A percentile compares a stretch with the other conserved stretches of the same genome.
These are phyloP conservation scores for Cremastinae sp. DNA, from an alignment of 2,888 invertebrate species.

Conservation along the genomic window DNA sequence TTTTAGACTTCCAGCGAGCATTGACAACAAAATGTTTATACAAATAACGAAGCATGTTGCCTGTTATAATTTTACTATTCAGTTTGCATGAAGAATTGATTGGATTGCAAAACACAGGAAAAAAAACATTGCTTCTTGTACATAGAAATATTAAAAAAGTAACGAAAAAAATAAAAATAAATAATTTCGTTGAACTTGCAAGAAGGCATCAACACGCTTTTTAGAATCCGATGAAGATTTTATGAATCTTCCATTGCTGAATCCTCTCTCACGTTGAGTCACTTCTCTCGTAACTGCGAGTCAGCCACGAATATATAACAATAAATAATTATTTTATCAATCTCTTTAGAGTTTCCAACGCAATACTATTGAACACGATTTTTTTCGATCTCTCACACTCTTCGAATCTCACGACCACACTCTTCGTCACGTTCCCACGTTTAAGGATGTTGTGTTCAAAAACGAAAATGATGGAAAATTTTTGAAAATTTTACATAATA, in stretches of 20 bases:
- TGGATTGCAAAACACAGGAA: conserved; percentile 11
- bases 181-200: conserved; percentile 9
- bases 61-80: conserved; percentile 3
- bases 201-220: not conserved
- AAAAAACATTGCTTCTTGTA: not conserved
- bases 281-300: conserved; percentile 3
- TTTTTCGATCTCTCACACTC: conserved; percentile 36
- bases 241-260: conserved; percentile 26
- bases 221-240: conserved; percentile 31
- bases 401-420: not conserved
- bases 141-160: not conserved
- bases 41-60: conserved; percentile 18
- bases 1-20: not conserved
- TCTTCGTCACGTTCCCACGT: not conserved
- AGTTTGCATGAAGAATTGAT: conserved; percentile 24
- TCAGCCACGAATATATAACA: no score
- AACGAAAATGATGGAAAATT: no score
- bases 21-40: no score
- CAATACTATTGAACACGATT: conserved; percentile 24
- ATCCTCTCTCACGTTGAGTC: conserved; percentile 43
- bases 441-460: not conserved
- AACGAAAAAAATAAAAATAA: not conserved
- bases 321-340: no score
- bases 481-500: no score
- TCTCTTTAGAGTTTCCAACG: no score